A percentile compares a stretch with the other conserved stretches of the same genome.
Conservation (phyloP, 2,888 invertebrate genomes). For the Ichneumoninae sp. region DNA sequence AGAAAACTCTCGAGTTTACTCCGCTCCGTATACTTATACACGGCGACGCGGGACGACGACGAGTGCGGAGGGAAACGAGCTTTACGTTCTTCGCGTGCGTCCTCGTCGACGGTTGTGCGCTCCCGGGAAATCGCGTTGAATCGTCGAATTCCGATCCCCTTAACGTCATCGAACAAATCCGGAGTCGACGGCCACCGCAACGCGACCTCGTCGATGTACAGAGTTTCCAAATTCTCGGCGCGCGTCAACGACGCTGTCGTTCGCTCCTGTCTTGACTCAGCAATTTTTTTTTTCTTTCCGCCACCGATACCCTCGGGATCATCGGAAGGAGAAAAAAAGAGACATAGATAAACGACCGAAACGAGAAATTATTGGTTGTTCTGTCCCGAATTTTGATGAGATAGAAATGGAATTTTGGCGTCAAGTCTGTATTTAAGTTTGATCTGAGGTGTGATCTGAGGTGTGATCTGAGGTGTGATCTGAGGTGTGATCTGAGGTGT, state of each 20-base stretch:
- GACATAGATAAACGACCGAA: not conserved
- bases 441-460: no score
- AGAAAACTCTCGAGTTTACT: constrained; percentile 29
- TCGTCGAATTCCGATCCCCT: constrained; percentile 59
- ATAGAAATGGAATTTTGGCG: not conserved
- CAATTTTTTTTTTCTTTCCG: not conserved
- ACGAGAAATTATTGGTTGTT: not conserved
- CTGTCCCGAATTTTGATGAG: not conserved
- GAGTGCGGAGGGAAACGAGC: constrained; percentile 14
- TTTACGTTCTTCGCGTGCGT: constrained; percentile 45
- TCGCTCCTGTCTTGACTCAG: constrained; percentile 12
- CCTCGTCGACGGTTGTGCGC: constrained; percentile 40
- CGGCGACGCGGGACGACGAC: not conserved
- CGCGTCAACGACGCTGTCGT: constrained; percentile 27
- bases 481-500: no score
- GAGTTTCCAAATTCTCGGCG: constrained; percentile 13
- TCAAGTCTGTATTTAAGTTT: no score
- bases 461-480: no score
- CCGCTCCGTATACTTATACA: constrained; percentile 18
- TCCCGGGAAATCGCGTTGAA: constrained; percentile 58
- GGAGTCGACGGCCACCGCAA: constrained; percentile 34
- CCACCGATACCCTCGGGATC: not conserved
- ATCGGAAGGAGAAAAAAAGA: not conserved
- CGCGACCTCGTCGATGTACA: constrained; percentile 41
- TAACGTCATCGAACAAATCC: constrained; percentile 61